These are phyloP conservation scores for Ditula angustiorana DNA, from an alignment of 2,888 invertebrate genomes.

Conservation along the genomic window DNA sequence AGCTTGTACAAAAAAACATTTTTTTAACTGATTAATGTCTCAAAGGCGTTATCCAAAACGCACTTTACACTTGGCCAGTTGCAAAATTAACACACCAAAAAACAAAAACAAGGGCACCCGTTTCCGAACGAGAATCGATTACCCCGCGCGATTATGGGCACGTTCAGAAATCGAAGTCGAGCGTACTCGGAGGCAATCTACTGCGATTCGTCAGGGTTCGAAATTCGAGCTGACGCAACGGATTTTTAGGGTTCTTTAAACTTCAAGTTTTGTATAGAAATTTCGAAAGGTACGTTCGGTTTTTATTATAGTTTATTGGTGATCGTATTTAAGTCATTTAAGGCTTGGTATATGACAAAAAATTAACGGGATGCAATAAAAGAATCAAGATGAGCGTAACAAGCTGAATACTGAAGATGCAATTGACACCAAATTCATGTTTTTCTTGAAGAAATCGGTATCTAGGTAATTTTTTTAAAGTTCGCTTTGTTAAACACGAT, in stretches of 20 bases:
- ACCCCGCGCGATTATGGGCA: slow-evolving; percentile 34
- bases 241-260: slow-evolving; percentile 45
- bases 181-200: slow-evolving; percentile 44
- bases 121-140: slow-evolving; percentile 53
- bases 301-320: not conserved
- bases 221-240: slow-evolving; percentile 60
- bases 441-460: too few species aligned
- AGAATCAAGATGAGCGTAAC: too few species aligned
- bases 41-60: not conserved
- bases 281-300: slow-evolving; percentile 2
- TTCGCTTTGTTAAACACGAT: too few species aligned
- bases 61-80: slow-evolving; percentile 26
- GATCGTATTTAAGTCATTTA: not conserved
- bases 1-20: too few species aligned
- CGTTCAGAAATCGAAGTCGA: slow-evolving; percentile 37
- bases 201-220: slow-evolving; percentile 64
- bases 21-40: not conserved
- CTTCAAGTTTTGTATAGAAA: slow-evolving; percentile 1
- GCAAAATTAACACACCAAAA: slow-evolving; percentile 28
- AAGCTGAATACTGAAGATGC: too few species aligned
- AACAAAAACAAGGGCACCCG: slow-evolving; percentile 50
- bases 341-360: too few species aligned
- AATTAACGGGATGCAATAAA: too few species aligned
- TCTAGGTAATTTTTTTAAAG: too few species aligned
- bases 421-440: too few species aligned